These are phyloP conservation scores for Corythaixoides concolor DNA, from an alignment of 2,113 vertebrate genomes.

Conservation along the genomic window DNA sequence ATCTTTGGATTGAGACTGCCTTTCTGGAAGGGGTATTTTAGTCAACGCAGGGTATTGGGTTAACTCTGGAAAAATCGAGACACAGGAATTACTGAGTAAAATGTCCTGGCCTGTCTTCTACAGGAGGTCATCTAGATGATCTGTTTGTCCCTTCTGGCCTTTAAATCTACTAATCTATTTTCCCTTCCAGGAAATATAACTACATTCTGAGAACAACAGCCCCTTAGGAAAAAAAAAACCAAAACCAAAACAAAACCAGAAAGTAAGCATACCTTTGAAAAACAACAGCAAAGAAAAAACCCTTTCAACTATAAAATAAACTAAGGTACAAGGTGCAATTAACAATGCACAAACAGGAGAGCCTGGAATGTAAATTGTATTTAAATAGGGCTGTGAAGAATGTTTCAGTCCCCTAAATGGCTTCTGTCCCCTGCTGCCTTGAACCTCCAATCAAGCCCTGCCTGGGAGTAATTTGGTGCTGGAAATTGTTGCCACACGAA, in stretches of 20 bases:
- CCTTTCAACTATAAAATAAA: slow-evolving; percentile 51
- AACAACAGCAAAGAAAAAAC: slow-evolving; percentile 46
- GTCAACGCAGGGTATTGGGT: background rate
- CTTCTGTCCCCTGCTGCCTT: slow-evolving; percentile 58
- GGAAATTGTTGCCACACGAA: slow-evolving; percentile 93
- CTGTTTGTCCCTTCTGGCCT: slow-evolving; percentile 58
- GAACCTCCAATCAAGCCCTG: slow-evolving; percentile 67
- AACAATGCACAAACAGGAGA: slow-evolving; percentile 64
- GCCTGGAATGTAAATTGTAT: slow-evolving; percentile 72
- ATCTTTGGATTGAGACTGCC: background rate
- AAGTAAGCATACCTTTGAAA: slow-evolving; percentile 25
- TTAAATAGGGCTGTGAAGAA: slow-evolving; percentile 69
- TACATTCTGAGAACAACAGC: slow-evolving; percentile 43
- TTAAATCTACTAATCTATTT: slow-evolving; percentile 62
- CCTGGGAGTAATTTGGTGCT: slow-evolving; percentile 90
- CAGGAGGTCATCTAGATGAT: slow-evolving; percentile 52
- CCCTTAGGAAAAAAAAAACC: background rate
- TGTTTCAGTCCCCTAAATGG: slow-evolving; percentile 57
- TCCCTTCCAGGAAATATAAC: slow-evolving; percentile 51
- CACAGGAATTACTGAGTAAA: slow-evolving; percentile 27
- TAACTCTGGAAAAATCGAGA: slow-evolving; percentile 35
- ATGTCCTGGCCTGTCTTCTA: slow-evolving; percentile 36
- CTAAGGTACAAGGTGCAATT: slow-evolving; percentile 68
- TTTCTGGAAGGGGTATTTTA: background rate
- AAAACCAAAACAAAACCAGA: background rate